Evolutionary conservation across 2,888 invertebrate genomes (phyloP).

Genomic region (Leucania comma): DNA sequence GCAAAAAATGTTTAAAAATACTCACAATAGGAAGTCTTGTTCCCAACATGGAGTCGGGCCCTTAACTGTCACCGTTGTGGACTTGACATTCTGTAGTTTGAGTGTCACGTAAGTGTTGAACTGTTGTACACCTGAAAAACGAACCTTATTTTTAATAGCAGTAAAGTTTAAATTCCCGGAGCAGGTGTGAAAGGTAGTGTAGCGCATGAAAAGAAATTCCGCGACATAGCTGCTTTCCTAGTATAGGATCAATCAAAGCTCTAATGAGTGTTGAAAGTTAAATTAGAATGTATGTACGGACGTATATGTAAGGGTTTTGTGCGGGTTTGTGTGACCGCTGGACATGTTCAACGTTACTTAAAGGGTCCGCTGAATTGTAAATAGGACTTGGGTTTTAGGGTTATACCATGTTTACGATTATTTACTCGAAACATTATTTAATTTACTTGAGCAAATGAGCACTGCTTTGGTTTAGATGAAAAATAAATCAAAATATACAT

Average conservation of each 20-base stretch:
- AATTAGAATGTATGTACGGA: constrained; percentile 35
- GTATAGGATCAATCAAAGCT: constrained; percentile 48
- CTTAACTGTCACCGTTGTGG: constrained; percentile 98
- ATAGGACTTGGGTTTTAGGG: constrained; percentile 20
- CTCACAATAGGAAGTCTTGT: constrained; percentile 99
- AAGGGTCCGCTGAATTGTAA: constrained; percentile 24
- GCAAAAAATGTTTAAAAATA: constrained; percentile 80
- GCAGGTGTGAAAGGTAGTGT: constrained; percentile 20
- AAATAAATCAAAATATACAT: neutral
- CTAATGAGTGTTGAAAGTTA: constrained; percentile 50
- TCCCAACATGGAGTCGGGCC: constrained; percentile 99
- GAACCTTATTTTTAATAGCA: constrained; percentile 43
- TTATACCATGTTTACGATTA: constrained; percentile 11
- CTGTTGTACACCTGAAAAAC: constrained; percentile 93
- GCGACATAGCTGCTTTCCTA: constrained; percentile 33
- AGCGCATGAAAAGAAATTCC: constrained; percentile 44
- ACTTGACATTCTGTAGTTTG: constrained; percentile 99
- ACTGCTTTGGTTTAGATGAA: neutral
- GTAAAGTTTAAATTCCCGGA: constrained; percentile 39
- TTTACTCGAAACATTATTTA: constrained; percentile 11
- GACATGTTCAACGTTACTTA: constrained; percentile 19
- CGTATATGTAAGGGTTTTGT: constrained; percentile 10
- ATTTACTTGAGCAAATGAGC: no score
- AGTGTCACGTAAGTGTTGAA: constrained; percentile 99
- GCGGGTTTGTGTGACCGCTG: constrained; percentile 25